These are phyloP conservation scores for Callyntrura guangdongensis DNA, from an alignment of 2,888 invertebrate species.

Conservation along the genomic window DNA sequence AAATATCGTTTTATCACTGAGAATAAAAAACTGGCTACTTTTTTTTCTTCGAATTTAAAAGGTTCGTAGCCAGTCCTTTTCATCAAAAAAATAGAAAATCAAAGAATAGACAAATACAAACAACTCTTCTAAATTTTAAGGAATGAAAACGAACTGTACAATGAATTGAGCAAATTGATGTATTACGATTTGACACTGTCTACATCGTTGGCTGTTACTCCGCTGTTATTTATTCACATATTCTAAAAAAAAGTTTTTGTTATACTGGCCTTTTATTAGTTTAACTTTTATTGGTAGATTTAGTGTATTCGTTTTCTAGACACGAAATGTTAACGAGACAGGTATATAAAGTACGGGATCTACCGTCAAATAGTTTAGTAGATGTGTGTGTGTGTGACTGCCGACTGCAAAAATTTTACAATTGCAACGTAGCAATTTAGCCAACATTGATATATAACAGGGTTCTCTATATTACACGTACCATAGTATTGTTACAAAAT, in stretches of 20 bases:
- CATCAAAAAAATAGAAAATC: not conserved
- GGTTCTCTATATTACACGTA: slow-evolving; percentile 28
- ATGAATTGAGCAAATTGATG: slow-evolving; percentile 21
- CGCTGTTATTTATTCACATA: not conserved
- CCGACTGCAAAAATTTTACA: slow-evolving; percentile 14
- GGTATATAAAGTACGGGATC: not conserved
- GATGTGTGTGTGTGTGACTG: not conserved
- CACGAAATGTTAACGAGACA: not conserved
- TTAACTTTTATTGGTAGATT: not conserved
- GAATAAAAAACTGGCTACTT: slow-evolving; percentile 51
- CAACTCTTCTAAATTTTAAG: slow-evolving; percentile 48
- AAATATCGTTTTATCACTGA: slow-evolving; percentile 45
- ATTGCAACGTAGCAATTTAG: slow-evolving; percentile 37
- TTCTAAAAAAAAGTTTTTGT: too few species aligned
- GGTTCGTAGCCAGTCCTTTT: not conserved
- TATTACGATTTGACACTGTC: not conserved
- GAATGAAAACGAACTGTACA: not conserved
- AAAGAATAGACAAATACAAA: slow-evolving; percentile 62
- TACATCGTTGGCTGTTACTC: not conserved
- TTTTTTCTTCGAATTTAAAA: slow-evolving; percentile 20
- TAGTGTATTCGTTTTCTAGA: not conserved
- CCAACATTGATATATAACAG: slow-evolving; percentile 59
- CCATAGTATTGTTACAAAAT: slow-evolving; percentile 23
- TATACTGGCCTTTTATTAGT: not conserved
- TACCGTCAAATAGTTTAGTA: slow-evolving; percentile 12